Evolutionary conservation across 2,113 vertebrate species (phyloP), one percentile per base, ranked within the genome.

Genomic region (Rhynchomys soricoides): DNA sequence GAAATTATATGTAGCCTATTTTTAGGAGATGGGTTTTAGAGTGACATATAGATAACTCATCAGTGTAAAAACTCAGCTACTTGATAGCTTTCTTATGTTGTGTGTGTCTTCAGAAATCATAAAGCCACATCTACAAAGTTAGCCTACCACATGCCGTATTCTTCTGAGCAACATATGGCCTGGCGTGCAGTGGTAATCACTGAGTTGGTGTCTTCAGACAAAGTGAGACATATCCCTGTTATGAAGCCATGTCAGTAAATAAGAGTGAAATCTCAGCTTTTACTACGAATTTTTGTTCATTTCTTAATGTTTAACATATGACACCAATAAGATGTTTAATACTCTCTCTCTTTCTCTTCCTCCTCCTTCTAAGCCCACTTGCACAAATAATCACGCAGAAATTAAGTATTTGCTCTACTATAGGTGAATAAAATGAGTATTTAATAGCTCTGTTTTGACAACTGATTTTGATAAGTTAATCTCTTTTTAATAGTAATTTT

Each of bases 11-110:
- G 87, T 77, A 96, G 50, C 82, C 52, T 97, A 86, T 91, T 87
- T 97, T 95, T 97, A 97, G 96, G n/a, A 64, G 74, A 77, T 93
- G 71, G 55, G 21, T 83, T 96, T 97, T 96, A 43, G 97, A 97
- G 75, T 96, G 59, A 82, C 40, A 71, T 93, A 97, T 78, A 91
- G 0, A 21, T 95, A 89, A 96, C 59, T 91, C 91, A 89, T 90
- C 73, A 59, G 40, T 94, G 92, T 96, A 95, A 97, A 96, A 95
- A 87, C 86, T 94, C 96, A 0, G 89, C 8, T 94, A 86, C 82
- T 94, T 98, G 83, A 96, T 93, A 97, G 85, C 91, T 94, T 91
- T 96, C 82, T 90, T 82, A 88, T 91, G 81, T 57, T 62, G 15
- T 77, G 9, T 81, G 5, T 94, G 86, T 73, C 48, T 94, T 93